phyloP scores from a whole-genome alignment of 2,797 vertebrate genomes.

The Gymnodraco acuticeps region DNA sequence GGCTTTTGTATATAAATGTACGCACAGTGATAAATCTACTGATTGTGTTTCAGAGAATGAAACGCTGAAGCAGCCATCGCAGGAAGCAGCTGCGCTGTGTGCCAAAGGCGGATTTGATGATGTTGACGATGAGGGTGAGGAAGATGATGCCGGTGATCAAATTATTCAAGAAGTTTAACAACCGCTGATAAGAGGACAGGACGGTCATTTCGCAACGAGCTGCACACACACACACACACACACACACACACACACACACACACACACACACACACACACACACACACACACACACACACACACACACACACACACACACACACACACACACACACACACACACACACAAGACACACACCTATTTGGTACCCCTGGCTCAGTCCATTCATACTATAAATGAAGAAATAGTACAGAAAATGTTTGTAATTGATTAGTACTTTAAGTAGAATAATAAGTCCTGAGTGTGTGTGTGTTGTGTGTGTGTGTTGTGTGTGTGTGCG shows the following conservation, averaged over 20 bases:
- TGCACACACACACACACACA: constrained; percentile 41
- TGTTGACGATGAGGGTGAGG: constrained; percentile 74
- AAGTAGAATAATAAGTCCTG: constrained; percentile 46
- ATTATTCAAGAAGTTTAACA: constrained; percentile 80
- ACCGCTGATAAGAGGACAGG: constrained; percentile 67
- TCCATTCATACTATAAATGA: constrained; percentile 50
- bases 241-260: constrained; percentile 21
- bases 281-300: constrained; percentile 43
- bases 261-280: constrained; percentile 7
- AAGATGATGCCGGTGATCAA: constrained; percentile 74
- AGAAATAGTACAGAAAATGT: constrained; percentile 11
- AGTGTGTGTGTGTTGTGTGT: neutral
- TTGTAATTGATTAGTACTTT: constrained; percentile 61
- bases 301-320: too few species aligned
- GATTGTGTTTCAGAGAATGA: constrained; percentile 54
- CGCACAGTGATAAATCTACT: neutral
- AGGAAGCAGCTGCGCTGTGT: constrained; percentile 80
- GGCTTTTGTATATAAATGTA: neutral
- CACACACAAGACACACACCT: constrained; percentile 19
- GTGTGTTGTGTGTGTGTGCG: neutral
- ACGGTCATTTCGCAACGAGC: constrained; percentile 71
- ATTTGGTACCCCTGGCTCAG: constrained; percentile 52
- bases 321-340: neutral
- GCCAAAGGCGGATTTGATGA: constrained; percentile 77
- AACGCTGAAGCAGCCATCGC: constrained; percentile 76